These are phyloP conservation scores for Nudaria mundana DNA, from an alignment of 2,888 invertebrate genomes.

Conservation along the genomic window DNA sequence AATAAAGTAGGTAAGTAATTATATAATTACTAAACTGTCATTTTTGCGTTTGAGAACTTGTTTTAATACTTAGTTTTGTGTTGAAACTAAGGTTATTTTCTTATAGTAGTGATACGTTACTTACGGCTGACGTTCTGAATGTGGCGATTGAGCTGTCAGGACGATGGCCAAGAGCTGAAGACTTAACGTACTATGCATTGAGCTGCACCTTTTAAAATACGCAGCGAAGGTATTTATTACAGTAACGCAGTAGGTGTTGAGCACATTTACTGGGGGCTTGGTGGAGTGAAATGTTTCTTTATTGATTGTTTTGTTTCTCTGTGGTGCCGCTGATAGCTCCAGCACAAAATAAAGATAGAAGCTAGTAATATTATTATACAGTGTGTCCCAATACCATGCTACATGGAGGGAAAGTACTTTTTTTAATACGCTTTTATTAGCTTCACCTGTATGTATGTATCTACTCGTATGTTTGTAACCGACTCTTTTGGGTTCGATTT, in stretches of 20 bases:
- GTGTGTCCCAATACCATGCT: too few relatives aligned
- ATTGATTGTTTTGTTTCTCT: constrained; percentile 19
- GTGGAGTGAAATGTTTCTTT: constrained; percentile 16
- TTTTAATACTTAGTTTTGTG: constrained; percentile 7
- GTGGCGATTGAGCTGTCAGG: constrained; percentile 44
- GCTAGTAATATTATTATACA: too few relatives aligned
- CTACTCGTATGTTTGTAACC: too few relatives aligned
- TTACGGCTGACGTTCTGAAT: constrained; percentile 42
- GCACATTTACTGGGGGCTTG: constrained; percentile 32
- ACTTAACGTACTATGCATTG: constrained; percentile 34
- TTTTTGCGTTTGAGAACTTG: background rate
- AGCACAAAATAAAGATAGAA: too few relatives aligned
- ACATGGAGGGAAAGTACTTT: too few relatives aligned
- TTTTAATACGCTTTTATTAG: too few relatives aligned
- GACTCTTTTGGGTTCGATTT: too few relatives aligned
- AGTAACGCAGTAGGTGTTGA: constrained; percentile 24
- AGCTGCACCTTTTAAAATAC: constrained; percentile 38
- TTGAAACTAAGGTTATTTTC: constrained; percentile 27
- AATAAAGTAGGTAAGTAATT: too few relatives aligned
- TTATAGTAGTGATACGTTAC: constrained; percentile 28
- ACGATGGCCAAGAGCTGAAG: constrained; percentile 20
- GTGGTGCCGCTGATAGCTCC: constrained; percentile 8
- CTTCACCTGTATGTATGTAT: too few relatives aligned
- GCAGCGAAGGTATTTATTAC: constrained; percentile 33
- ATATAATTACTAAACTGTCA: too few relatives aligned